phyloP scores from a whole-genome alignment of 2,888 invertebrate genomes.

The Eupithecia inturbata region DNA sequence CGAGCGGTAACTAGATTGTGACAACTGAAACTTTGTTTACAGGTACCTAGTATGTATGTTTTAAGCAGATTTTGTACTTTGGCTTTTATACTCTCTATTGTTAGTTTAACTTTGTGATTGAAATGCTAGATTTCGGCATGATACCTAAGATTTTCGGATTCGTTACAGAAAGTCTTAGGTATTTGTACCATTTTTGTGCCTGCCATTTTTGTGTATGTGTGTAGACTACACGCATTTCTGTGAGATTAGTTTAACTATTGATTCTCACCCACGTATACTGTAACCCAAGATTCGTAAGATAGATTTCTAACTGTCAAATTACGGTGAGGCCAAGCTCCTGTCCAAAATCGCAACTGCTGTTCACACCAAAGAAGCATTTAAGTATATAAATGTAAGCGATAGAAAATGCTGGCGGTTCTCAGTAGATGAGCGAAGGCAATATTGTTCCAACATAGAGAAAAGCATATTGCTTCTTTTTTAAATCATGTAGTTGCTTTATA shows the following conservation, averaged over 20 bases:
- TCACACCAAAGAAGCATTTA: neutral
- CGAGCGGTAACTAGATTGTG: constrained; percentile 18
- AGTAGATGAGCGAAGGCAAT: neutral
- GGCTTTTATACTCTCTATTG: neutral
- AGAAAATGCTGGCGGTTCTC: neutral
- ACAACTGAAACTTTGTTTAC: constrained; percentile 20
- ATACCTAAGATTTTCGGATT: too few species aligned
- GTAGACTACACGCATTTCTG: neutral
- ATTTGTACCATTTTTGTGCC: neutral
- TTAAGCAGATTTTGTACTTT: neutral
- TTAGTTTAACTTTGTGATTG: neutral
- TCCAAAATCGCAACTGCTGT: neutral
- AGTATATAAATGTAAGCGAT: too few species aligned
- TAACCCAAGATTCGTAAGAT: too few species aligned
- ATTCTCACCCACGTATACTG: too few species aligned
- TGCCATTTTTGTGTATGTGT: too few species aligned
- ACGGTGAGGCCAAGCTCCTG: neutral
- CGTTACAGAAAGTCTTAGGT: too few species aligned
- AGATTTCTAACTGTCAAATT: neutral
- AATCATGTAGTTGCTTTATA: neutral
- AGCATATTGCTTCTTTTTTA: neutral
- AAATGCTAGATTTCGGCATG: too few species aligned
- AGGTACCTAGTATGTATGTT: neutral
- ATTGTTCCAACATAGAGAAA: neutral
- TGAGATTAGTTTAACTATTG: neutral